Evolutionary conservation across 2,888 invertebrate species (phyloP).

Genomic region (Tuberolachnus salignus): DNA sequence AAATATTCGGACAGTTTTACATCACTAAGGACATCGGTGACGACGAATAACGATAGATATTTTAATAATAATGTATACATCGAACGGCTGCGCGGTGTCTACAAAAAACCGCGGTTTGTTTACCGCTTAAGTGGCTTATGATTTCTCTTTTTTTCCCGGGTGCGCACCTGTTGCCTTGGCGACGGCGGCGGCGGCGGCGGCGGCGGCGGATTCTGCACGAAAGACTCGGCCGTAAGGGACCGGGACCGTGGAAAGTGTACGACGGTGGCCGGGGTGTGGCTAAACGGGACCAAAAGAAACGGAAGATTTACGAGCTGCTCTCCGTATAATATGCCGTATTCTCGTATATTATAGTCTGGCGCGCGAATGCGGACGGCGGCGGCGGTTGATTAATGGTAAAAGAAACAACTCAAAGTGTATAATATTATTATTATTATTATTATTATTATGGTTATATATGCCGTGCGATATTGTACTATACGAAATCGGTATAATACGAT

Average conservation of each 20-base stretch:
- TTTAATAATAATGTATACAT: no score
- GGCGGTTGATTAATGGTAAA: slow-evolving; percentile 36
- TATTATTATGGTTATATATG: no score
- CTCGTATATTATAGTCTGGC: slow-evolving; percentile 17
- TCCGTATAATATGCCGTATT: neutral
- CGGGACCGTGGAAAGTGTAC: neutral
- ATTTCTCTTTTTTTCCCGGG: no score
- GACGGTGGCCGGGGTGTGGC: neutral
- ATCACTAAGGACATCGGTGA: no score
- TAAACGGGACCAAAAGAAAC: neutral
- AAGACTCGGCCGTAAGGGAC: neutral
- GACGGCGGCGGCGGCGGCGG: no score
- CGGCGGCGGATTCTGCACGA: neutral
- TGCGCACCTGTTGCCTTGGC: slow-evolving; percentile 29
- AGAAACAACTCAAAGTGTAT: neutral
- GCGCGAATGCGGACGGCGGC: neutral
- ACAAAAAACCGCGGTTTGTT: neutral
- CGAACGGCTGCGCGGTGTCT: no score
- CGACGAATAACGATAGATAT: no score
- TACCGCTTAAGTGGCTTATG: no score
- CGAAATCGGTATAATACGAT: neutral
- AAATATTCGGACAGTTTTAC: no score
- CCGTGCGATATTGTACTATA: no score
- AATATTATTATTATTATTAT: neutral
- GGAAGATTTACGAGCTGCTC: slow-evolving; percentile 34